Conservation (phyloP, 2,888 invertebrate genomes). For the Himalopsyche tibetana region DNA sequence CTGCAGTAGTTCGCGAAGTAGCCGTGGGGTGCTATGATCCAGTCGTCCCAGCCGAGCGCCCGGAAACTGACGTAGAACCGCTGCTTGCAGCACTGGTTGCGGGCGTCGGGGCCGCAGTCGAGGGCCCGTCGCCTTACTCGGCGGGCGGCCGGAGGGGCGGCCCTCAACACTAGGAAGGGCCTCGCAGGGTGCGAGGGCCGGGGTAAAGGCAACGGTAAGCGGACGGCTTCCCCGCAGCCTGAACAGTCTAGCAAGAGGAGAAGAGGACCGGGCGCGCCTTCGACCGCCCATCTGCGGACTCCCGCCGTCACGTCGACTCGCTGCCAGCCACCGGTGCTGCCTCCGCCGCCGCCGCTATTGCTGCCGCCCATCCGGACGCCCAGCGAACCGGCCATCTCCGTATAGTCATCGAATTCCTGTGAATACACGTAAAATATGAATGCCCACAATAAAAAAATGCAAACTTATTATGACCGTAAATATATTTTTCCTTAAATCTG, state of each 20-base stretch:
- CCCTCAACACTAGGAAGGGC: constrained; percentile 89
- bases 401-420: constrained; percentile 79
- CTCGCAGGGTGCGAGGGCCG: constrained; percentile 75
- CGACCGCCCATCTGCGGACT: constrained; percentile 84
- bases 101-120: constrained; percentile 83
- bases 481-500: too few species aligned
- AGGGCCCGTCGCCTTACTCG: constrained; percentile 88
- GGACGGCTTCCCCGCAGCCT: constrained; percentile 86
- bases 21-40: constrained; percentile 93
- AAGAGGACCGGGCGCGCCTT: constrained; percentile 75
- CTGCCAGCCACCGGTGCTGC: constrained; percentile 84
- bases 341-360: constrained; percentile 64
- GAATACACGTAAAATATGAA: constrained; percentile 49
- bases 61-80: constrained; percentile 94
- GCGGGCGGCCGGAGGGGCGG: constrained; percentile 81
- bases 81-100: constrained; percentile 89
- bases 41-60: constrained; percentile 95
- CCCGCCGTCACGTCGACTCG: constrained; percentile 89
- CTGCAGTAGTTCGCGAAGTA: constrained; percentile 96
- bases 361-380: constrained; percentile 64
- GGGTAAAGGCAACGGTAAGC: constrained; percentile 76
- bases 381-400: constrained; percentile 77
- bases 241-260: constrained; percentile 90
- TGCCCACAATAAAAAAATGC: not conserved
- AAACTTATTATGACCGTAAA: too few species aligned